Base-by-base conservation (phyloP, 2,797 vertebrate genomes). In the Sebastes dallii region DNA sequence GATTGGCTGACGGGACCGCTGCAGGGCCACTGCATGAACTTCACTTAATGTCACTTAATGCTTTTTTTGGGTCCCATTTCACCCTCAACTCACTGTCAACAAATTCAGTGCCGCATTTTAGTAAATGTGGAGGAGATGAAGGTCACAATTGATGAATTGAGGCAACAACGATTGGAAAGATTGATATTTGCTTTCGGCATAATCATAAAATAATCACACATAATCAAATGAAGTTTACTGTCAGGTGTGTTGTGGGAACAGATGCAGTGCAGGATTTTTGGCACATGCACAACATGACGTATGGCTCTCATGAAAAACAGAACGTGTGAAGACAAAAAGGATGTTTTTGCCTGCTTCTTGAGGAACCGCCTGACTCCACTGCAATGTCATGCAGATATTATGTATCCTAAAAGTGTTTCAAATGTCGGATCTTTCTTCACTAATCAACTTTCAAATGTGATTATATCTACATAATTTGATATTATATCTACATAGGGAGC, bases 211-310 rank as follows among this genome's bases (percentile, higher is more conserved):
- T 27, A 22, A 58, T 69, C 25, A 12, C 8, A 32, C 12, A 13
- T 64, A 50, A 66, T 70, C 52, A 34, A 34, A 54, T 25, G 10
- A 29, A n/a, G 3, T 81, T 60, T 12, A 71, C 13, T 10, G 60
- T 8, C 22, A 46, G 74, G 64, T 1, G 39, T 80, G 73, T 66
- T 86, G 60, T 77, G 68, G 83, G 80, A 87, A 82, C 25, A 65
- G 36, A 78, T 6, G 14, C 50, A 27, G 6, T 2, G 27, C 14
- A 24, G 27, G 39, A 9, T 70, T 79, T 78, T 78, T 85, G 83
- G 75, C 88, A 32, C 39, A 5, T 10, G 36, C 30, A 36, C 56
- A 10, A 67, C 29, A 6, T 27, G 32, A 60, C 27, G 52, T 52
- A n/a, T 22, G n/a, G 34, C 54, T 59, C 18, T 62, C 7, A 22